phyloP scores from a whole-genome alignment of 92 coral and sea anemone genomes.

The Palythoa grandiflora region DNA sequence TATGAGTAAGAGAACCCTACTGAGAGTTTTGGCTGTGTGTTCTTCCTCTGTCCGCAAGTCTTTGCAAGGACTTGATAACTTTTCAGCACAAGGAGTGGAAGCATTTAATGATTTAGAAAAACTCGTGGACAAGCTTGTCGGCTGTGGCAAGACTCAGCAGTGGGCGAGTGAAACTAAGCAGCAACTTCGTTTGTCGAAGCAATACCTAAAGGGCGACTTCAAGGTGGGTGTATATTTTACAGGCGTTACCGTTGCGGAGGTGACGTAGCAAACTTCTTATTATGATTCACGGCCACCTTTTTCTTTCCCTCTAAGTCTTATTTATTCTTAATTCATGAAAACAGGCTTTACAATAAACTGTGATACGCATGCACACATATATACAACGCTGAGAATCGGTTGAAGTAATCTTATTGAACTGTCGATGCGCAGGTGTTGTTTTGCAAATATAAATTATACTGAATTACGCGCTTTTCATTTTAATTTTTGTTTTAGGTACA shows the following conservation, averaged over 20 bases:
- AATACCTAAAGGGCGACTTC: conserved; percentile 59
- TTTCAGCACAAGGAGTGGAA: conserved; percentile 56
- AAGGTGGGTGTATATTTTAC: conserved; percentile 32
- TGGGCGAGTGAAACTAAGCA: conserved; percentile 49
- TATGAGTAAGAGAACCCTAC: conserved; percentile 53
- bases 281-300: no score
- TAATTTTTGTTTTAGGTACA: conserved; percentile 2
- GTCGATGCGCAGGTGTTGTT: background rate
- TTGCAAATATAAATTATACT: background rate
- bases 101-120: conserved; percentile 55
- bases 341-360: background rate
- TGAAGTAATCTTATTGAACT: background rate
- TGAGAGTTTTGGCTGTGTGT: conserved; percentile 47
- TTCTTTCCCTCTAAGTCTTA: no score
- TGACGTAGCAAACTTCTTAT: background rate
- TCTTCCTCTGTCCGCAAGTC: conserved; percentile 55
- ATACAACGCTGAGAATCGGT: background rate
- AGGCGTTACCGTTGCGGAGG: background rate
- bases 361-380: background rate
- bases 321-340: no score
- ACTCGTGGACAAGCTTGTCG: conserved; percentile 24
- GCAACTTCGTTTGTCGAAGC: conserved; percentile 52
- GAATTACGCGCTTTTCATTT: background rate
- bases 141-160: conserved; percentile 35
- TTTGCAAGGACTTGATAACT: conserved; percentile 64